Conservation (phyloP, 2,797 vertebrate species). For the Pelochelys cantorii region DNA sequence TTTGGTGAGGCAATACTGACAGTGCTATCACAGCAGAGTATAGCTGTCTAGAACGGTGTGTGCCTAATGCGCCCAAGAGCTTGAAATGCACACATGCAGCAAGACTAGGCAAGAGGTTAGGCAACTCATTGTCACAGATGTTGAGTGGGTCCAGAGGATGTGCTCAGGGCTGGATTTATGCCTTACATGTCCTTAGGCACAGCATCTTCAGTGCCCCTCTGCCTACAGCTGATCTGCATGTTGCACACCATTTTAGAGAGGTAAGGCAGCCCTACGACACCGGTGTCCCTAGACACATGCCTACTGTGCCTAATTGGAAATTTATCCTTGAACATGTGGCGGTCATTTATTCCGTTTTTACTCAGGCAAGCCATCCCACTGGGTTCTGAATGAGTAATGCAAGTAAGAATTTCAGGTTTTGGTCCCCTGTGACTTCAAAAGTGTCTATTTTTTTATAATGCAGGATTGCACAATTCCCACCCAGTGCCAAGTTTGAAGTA, state of each 20-base stretch:
- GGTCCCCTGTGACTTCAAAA: background rate
- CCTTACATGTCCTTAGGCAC: too few species aligned
- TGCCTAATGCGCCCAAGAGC: background rate
- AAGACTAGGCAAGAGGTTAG: background rate
- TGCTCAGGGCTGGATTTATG: too few species aligned
- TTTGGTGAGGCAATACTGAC: background rate
- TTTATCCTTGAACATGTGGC: background rate
- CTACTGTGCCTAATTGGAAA: too few species aligned
- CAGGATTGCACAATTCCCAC: background rate
- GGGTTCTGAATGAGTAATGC: background rate
- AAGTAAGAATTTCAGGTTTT: background rate
- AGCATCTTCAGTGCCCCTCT: too few species aligned
- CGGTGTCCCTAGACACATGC: too few species aligned
- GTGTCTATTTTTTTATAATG: background rate
- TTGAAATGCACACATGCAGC: background rate
- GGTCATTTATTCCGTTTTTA: background rate
- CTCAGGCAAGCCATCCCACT: accelerated
- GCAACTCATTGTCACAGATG: background rate
- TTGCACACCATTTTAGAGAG: too few species aligned
- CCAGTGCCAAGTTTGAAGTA: slow-evolving; percentile 4
- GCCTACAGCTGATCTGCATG: too few species aligned
- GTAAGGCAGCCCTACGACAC: too few species aligned
- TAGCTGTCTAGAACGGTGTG: background rate
- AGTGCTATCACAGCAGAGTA: background rate
- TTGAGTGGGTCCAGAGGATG: background rate